Evolutionary conservation across 2,797 vertebrate genomes (phyloP).

Genomic region (Myotis findleyi): DNA sequence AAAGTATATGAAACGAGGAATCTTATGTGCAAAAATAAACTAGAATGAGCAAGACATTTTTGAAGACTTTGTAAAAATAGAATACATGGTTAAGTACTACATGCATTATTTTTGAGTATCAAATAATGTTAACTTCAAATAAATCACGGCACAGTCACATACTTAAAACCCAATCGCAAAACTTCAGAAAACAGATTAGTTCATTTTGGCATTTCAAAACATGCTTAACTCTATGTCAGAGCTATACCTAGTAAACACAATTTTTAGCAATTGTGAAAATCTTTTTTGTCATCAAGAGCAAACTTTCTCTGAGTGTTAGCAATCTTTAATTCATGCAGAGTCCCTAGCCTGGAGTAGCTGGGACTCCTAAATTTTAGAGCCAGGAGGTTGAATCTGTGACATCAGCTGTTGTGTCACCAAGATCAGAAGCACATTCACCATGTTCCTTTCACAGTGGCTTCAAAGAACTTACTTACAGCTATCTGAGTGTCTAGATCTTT

Average conservation of each 20-base stretch:
- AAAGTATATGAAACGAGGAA: constrained; percentile 59
- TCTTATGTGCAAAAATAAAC: constrained; percentile 52
- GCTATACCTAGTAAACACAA: constrained; percentile 12
- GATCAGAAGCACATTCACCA: constrained; percentile 79
- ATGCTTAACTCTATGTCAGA: constrained; percentile 66
- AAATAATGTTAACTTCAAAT: constrained; percentile 69
- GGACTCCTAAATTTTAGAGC: not conserved
- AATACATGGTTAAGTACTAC: constrained; percentile 62
- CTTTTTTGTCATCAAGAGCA: constrained; percentile 43
- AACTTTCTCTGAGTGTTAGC: constrained; percentile 62
- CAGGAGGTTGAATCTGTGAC: not conserved
- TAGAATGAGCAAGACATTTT: constrained; percentile 55
- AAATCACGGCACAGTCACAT: constrained; percentile 57
- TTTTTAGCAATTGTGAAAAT: constrained; percentile 56
- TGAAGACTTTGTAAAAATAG: constrained; percentile 42
- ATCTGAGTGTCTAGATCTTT: constrained; percentile 90
- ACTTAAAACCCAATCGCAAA: constrained; percentile 58
- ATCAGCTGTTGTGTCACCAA: constrained; percentile 37
- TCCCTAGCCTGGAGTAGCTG: constrained; percentile 33
- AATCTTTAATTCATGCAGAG: constrained; percentile 63
- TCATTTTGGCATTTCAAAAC: constrained; percentile 67
- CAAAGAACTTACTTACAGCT: constrained; percentile 87
- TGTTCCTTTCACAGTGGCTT: constrained; percentile 46
- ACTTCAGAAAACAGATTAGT: constrained; percentile 70
- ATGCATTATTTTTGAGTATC: constrained; percentile 65